These are phyloP conservation scores for Sylvicola cinctus DNA, from an alignment of 2,888 invertebrate genomes.

Conservation along the genomic window DNA sequence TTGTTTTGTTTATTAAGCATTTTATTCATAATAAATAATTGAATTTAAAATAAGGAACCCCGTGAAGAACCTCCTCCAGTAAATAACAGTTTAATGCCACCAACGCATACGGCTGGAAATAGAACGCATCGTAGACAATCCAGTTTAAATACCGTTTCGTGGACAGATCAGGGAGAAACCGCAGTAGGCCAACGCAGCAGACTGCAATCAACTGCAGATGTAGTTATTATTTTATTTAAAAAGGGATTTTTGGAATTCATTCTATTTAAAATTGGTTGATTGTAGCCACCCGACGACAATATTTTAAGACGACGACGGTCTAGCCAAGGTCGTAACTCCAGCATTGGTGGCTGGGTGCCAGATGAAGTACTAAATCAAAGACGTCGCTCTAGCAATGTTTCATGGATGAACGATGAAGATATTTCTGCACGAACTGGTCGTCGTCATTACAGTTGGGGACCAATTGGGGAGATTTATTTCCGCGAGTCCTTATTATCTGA, in stretches of 20 bases:
- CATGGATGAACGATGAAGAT: constrained; percentile 16
- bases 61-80: no score
- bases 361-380: constrained; percentile 9
- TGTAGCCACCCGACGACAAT: constrained; percentile 16
- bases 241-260: no score
- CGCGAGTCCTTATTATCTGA: constrained; percentile 58
- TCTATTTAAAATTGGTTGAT: no score
- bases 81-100: no score
- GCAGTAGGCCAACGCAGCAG: constrained; percentile 3
- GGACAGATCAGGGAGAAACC: constrained; percentile 19
- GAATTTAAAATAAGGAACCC: no score
- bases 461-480: constrained; percentile 19
- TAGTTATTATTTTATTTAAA: no score
- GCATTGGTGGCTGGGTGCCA: constrained; percentile 20
- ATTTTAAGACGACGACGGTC: constrained; percentile 16
- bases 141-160: constrained; percentile 23
- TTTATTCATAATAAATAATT: no score
- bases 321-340: constrained; percentile 20
- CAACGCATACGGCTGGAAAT: constrained; percentile 10
- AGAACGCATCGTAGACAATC: constrained; percentile 20
- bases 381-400: constrained; percentile 17
- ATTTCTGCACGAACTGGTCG: constrained; percentile 7
- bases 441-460: constrained; percentile 25
- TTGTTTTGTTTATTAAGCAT: background rate
- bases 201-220: no score